phyloP scores from a whole-genome alignment of 2,797 vertebrate species.

The Phalloptychus januarius region DNA sequence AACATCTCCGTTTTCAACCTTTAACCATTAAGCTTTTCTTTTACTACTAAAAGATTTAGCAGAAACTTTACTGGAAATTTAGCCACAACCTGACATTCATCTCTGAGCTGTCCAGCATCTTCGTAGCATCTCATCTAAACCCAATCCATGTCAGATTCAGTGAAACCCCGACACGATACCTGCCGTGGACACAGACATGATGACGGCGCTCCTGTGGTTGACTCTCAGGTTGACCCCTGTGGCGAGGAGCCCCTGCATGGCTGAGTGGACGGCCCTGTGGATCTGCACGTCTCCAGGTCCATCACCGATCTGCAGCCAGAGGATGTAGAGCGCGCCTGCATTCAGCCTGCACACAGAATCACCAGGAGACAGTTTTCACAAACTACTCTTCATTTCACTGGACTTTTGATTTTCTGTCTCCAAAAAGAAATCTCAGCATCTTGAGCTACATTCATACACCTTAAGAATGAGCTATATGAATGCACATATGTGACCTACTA shows the following conservation, averaged over 20 bases:
- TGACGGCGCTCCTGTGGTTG: conserved; percentile 11
- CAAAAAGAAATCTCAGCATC: background rate
- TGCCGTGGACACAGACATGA: conserved; percentile 70
- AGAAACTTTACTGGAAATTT: background rate
- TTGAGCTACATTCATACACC: background rate
- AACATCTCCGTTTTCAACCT: background rate
- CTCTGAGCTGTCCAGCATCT: background rate
- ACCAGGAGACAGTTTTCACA: background rate
- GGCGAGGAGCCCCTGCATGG: conserved; percentile 58
- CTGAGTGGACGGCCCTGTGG: conserved; percentile 38
- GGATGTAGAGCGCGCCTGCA: conserved; percentile 73
- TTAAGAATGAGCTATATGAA: no score
- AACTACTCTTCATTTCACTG: background rate
- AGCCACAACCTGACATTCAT: background rate
- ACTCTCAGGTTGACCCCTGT: conserved; percentile 7
- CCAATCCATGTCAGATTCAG: background rate
- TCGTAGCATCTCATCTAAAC: background rate
- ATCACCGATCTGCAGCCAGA: conserved; percentile 75
- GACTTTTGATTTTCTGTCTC: background rate
- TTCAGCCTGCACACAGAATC: conserved; percentile 64
- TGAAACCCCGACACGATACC: conserved; percentile 44
- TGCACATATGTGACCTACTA: no score
- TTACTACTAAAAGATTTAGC: background rate
- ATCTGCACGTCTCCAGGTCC: background rate
- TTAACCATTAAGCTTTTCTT: background rate